Conservation (phyloP, 1,140 invertebrate genomes). For the Drosophila paulistorum region DNA sequence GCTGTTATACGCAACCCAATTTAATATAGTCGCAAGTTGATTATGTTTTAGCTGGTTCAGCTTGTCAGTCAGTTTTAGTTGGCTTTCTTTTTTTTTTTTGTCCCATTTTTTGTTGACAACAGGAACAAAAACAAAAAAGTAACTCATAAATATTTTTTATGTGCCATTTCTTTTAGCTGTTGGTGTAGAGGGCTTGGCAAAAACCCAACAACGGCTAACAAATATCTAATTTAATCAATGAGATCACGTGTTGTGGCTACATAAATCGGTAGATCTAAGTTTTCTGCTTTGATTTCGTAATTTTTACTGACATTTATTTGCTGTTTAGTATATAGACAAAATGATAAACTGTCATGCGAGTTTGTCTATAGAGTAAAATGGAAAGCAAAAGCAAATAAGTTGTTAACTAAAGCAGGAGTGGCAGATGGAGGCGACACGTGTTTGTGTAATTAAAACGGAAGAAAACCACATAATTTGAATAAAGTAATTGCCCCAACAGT, state of each 20-base stretch:
- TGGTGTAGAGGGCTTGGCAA: constrained; percentile 35
- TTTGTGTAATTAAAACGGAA: neutral
- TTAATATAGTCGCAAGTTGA: constrained; percentile 47
- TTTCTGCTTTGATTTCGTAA: constrained; percentile 62
- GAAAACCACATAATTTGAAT: too few relatives aligned
- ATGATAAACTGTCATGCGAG: constrained; percentile 63
- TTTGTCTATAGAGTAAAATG: constrained; percentile 2
- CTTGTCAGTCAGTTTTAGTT: constrained; percentile 41
- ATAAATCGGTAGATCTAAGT: constrained; percentile 58
- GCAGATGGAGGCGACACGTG: neutral
- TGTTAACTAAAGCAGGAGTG: neutral
- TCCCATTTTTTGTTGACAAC: constrained; percentile 36
- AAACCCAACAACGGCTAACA: neutral
- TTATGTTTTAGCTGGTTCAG: constrained; percentile 29
- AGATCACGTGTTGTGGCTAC: constrained; percentile 76
- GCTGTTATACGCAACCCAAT: constrained; percentile 64
- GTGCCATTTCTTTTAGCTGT: constrained; percentile 55
- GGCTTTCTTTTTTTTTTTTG: constrained; percentile 16
- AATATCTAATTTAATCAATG: constrained; percentile 78
- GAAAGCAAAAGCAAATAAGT: neutral
- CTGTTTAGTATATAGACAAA: constrained; percentile 53
- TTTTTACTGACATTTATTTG: constrained; percentile 67
- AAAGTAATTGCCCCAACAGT: too few relatives aligned
- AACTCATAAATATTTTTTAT: constrained; percentile 76
- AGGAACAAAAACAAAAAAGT: constrained; percentile 48